phyloP scores from a whole-genome alignment of 1,140 invertebrate species.

The Drosophila truncata region DNA sequence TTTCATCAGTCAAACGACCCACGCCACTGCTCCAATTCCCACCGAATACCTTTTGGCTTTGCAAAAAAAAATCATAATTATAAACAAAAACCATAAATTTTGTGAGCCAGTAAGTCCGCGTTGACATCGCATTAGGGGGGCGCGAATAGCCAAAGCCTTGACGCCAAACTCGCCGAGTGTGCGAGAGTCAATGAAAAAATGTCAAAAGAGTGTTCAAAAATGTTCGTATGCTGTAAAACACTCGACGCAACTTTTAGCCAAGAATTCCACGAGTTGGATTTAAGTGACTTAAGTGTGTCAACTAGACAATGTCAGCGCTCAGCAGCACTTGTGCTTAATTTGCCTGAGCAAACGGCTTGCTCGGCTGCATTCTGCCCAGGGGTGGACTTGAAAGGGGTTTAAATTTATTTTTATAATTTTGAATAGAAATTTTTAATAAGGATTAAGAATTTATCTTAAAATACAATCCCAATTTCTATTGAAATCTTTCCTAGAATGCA shows the following conservation, averaged over 20 bases:
- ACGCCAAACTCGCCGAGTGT: conserved; percentile 26
- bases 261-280: conserved; percentile 65
- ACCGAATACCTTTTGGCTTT: conserved; percentile 8
- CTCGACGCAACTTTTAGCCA: conserved; percentile 66
- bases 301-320: conserved; percentile 78
- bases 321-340: conserved; percentile 75
- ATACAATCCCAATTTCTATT: not conserved
- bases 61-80: conserved; percentile 45
- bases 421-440: too few relatives aligned
- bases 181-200: conserved; percentile 58
- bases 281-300: conserved; percentile 83
- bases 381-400: not conserved
- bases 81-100: conserved; percentile 11
- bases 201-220: conserved; percentile 50
- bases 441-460: not conserved
- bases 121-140: conserved; percentile 43
- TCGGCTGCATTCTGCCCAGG: conserved; percentile 66
- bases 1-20: conserved; percentile 38
- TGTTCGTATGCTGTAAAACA: conserved; percentile 59
- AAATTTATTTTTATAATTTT: too few relatives aligned
- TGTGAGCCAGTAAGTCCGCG: conserved; percentile 2
- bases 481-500: not conserved
- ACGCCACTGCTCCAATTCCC: conserved; percentile 62
- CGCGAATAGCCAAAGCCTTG: conserved; percentile 59
- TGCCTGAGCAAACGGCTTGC: conserved; percentile 72